Base-by-base conservation (phyloP, 2,888 invertebrate species). In the Prenolepis imparis region DNA sequence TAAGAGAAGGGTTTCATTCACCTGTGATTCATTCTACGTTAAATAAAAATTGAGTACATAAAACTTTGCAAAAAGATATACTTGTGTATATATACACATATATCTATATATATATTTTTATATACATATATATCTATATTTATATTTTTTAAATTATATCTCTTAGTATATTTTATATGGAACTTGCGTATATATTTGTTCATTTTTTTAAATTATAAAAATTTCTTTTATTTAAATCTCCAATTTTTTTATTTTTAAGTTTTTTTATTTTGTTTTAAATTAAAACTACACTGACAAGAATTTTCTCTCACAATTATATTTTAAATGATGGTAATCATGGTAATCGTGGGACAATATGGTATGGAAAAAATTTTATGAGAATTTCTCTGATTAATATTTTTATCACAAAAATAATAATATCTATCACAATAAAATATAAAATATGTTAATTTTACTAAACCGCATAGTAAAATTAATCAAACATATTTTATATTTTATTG, bases 11-110 rank as follows among this genome's bases (percentile, higher is more conserved):
- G 24, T 59, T 44, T 80, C 59, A 12, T 59, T 41, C 39, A 55
- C 39, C 4, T n/a, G 44, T 80, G 70, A 80, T 44, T 80, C 68
- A 80, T 59, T 59, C 12, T 59, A 32, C 8, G 0, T 44, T 36
- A 61, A 36, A 44, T 52, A 52, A 52, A 52, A 52, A n/a, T 52
- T 52, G 6, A 59, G 3, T n/a, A 67, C 28, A 41, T 18, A 28
- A 39, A 66, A 12, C 15, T 70, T 18, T 32, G 12, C 39, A 36
- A 44, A 11, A 64, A 61, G 36, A 48, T 5, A 18, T 0, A 44
- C 32, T 11, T 64, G 36, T 64, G 15, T 24, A 12, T 9, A n/a
- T 44, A 28, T 18, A n/a, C 5, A 2, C 1, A 39, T 18, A 12
- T 59, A 11, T n/a, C n/a, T 32, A 32, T 52, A 28, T 28, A 12